phyloP scores from a whole-genome alignment of 2,113 vertebrate species.

The Gulo gulo region DNA sequence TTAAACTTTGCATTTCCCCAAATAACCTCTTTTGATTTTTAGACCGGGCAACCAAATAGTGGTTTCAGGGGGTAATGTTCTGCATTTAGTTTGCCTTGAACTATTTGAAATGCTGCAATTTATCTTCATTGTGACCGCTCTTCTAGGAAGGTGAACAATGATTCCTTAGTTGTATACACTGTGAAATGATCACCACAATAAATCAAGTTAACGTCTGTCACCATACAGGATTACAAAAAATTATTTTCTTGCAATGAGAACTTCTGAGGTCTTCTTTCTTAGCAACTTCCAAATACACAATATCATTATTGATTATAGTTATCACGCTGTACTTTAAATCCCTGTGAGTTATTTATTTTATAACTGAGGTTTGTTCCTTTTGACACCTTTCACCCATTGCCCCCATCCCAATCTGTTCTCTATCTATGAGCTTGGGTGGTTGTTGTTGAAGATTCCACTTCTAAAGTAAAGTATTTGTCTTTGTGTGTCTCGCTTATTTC shows the following conservation, averaged over 20 bases:
- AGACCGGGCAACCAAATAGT: background rate
- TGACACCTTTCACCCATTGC: background rate
- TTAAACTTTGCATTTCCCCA: background rate
- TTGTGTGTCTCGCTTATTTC: background rate
- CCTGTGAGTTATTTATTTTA: background rate
- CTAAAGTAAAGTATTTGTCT: background rate
- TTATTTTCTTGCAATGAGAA: background rate
- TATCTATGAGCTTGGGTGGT: background rate
- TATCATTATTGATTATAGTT: background rate
- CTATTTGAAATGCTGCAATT: background rate
- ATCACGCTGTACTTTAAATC: background rate
- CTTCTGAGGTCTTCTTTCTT: background rate
- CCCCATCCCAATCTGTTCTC: background rate
- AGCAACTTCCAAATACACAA: background rate
- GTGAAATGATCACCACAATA: background rate
- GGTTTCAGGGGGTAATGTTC: background rate
- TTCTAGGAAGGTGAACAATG: background rate
- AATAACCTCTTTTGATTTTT: background rate
- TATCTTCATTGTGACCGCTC: background rate
- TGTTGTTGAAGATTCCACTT: background rate
- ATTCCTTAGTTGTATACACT: background rate
- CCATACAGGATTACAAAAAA: background rate
- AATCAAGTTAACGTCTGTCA: background rate
- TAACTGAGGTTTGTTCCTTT: background rate
- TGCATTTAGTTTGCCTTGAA: constrained; percentile 3